These are phyloP conservation scores for Agrypnus murinus DNA, from an alignment of 2,888 invertebrate genomes.

Conservation along the genomic window DNA sequence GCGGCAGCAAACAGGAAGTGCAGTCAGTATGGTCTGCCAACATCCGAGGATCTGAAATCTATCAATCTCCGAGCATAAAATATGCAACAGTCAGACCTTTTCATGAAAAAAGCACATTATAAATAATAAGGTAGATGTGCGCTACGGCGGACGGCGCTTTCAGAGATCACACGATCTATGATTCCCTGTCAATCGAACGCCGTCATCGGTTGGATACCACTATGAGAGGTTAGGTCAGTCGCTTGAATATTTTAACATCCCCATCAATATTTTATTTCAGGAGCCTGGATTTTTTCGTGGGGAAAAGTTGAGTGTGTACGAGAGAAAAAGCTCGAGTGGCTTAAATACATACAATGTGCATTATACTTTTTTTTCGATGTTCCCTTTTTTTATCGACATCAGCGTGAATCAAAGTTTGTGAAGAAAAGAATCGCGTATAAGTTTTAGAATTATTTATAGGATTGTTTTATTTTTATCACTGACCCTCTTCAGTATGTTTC, in stretches of 20 bases:
- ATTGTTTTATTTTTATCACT: not conserved
- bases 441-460: conserved; percentile 13
- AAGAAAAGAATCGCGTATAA: not conserved
- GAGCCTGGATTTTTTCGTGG: conserved; percentile 61
- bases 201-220: conserved; percentile 49
- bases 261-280: conserved; percentile 66
- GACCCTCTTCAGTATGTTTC: not conserved
- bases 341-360: conserved; percentile 36
- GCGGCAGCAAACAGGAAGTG: conserved; percentile 10
- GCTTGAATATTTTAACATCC: conserved; percentile 65
- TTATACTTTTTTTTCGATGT: conserved; percentile 12
- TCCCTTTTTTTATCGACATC: conserved; percentile 16
- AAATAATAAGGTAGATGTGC: conserved; percentile 48
- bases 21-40: not conserved
- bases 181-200: conserved; percentile 50
- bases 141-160: conserved; percentile 44
- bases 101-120: conserved; percentile 50
- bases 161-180: conserved; percentile 46
- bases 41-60: conserved; percentile 28
- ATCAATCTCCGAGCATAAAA: conserved; percentile 39
- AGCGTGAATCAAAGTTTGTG: conserved; percentile 12
- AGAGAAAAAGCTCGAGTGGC: conserved; percentile 29
- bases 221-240: conserved; percentile 63
- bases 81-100: conserved; percentile 48
- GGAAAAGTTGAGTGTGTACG: conserved; percentile 57